Evolutionary conservation across 2,797 vertebrate genomes (phyloP), one percentile per base, ranked within the genome.

Genomic region (Cynopterus sphinx): DNA sequence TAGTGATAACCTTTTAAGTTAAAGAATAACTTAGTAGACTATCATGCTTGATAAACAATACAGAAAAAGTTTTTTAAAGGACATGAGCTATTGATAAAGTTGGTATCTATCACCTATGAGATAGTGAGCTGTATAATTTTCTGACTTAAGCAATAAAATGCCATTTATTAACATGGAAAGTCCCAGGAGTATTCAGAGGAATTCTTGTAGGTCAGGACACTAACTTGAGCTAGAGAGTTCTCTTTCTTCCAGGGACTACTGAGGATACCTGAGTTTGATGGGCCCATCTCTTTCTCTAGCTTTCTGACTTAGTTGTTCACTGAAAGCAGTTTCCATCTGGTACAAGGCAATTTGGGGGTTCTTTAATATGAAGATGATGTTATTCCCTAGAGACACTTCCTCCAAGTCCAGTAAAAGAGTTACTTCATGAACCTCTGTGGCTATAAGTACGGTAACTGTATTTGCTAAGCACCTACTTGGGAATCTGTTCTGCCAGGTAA

Each of bases 1-100:
- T 98, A 96, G 94, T 89, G 96, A 91, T 95, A 95, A 78, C 73
- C 96, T 97, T 95, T 98, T 97, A 98, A 98, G 98, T 98, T 97
- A 98, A 98, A 96, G 82, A 97, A 96, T 98, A 97, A 31, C 93
- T 97, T 94, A 83, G 95, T 96, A 98, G 94, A 96, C 91, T 71
- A 57, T 33, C 33, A 15, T 31, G 2, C 33, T 6, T 73, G 73
- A 55, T 9, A 97, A 96, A 95, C n/a, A 67, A 43, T 0, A 70
- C 73, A 97, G 86, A 92, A 96, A 97, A 94, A 16, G 16, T 96
- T 75, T 68, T 24, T 7, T 33, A 21, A 74, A 75, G 6, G 95
- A 75, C 90, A 90, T 57, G n/a, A 67, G 33, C 53, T 81, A 49
- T 93, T 97, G 88, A 75, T 96, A 91, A 96, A 96, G 82, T 96